Conservation (phyloP, 2,888 invertebrate genomes). For the Cryptops parisi region DNA sequence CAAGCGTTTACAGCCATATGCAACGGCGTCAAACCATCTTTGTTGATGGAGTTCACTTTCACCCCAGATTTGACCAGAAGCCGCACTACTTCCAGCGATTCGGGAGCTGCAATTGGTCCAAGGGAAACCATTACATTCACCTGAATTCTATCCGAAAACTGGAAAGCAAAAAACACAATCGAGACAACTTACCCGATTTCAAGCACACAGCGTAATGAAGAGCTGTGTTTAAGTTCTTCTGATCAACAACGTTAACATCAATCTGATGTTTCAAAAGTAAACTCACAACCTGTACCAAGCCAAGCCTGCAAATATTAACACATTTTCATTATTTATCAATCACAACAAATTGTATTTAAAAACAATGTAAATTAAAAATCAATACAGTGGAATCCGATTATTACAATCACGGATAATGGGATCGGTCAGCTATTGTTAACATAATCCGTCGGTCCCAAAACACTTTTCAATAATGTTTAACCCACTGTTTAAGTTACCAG, state of each 20-base stretch:
- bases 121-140: too few relatives aligned
- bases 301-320: constrained; percentile 16
- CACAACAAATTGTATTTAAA: background rate
- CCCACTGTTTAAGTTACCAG: too few relatives aligned
- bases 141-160: background rate
- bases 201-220: constrained; percentile 28
- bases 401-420: too few relatives aligned
- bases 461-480: too few relatives aligned
- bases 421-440: too few relatives aligned
- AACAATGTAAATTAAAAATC: background rate
- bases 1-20: constrained; percentile 35
- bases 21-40: constrained; percentile 31
- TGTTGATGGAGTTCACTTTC: constrained; percentile 17
- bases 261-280: constrained; percentile 27
- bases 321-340: background rate
- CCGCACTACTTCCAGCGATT: constrained; percentile 23
- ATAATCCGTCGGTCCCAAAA: too few relatives aligned
- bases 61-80: constrained; percentile 26
- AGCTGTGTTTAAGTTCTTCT: constrained; percentile 26
- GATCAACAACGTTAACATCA: constrained; percentile 25
- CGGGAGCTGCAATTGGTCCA: constrained; percentile 13
- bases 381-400: too few relatives aligned
- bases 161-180: too few relatives aligned
- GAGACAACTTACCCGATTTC: constrained; percentile 16
- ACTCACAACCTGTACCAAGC: constrained; percentile 22